Conservation (phyloP, 2,888 invertebrate species). For the Drosophila macrospina region DNA sequence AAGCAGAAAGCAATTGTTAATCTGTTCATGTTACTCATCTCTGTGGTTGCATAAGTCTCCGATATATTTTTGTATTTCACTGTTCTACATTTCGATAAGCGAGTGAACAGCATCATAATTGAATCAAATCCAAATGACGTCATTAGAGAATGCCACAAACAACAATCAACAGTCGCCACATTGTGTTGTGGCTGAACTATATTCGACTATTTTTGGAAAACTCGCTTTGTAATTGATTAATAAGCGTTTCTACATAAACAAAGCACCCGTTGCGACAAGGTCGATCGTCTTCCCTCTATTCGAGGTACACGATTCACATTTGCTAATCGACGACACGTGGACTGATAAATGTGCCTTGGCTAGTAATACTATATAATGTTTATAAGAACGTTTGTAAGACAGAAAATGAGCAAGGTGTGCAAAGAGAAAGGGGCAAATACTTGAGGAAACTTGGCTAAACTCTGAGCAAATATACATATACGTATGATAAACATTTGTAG, state of each 20-base stretch:
- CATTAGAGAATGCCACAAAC: constrained; percentile 19
- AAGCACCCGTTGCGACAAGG: constrained; percentile 44
- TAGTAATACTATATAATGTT: constrained; percentile 13
- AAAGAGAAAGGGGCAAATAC: too few relatives aligned
- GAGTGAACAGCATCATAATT: background rate
- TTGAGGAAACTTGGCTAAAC: too few relatives aligned
- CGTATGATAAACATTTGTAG: too few relatives aligned
- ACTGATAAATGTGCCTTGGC: constrained; percentile 44
- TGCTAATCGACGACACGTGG: constrained; percentile 73
- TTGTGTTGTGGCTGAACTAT: background rate
- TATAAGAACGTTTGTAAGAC: background rate
- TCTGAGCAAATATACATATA: too few relatives aligned
- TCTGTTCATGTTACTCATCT: background rate
- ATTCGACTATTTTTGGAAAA: constrained; percentile 29
- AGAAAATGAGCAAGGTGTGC: background rate
- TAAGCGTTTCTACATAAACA: constrained; percentile 36
- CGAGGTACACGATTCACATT: constrained; percentile 21
- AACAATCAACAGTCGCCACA: background rate
- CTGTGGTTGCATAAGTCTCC: background rate
- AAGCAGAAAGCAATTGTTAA: background rate
- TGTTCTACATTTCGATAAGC: background rate
- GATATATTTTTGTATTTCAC: background rate
- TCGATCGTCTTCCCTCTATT: constrained; percentile 14
- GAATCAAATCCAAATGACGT: constrained; percentile 22
- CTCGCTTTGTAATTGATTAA: constrained; percentile 51